Evolutionary conservation across 2,797 vertebrate genomes (phyloP).

Genomic region (Chrysocyon brachyurus): DNA sequence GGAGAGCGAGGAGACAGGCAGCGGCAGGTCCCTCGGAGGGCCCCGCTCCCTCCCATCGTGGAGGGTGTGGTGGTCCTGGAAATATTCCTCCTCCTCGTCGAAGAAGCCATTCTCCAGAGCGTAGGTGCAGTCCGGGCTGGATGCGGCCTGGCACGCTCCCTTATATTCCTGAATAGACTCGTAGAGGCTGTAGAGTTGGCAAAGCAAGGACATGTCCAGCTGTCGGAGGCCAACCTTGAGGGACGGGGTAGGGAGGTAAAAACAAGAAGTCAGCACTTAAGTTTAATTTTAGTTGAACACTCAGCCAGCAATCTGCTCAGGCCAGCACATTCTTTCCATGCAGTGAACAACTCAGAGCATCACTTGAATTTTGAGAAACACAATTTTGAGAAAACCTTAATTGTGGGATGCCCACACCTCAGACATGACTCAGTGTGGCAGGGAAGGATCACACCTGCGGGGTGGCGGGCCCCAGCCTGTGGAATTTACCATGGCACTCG

Average conservation of each 20-base stretch:
- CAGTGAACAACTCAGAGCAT: background rate
- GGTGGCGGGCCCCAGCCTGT: background rate
- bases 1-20: constrained; percentile 67
- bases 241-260: background rate
- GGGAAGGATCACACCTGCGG: background rate
- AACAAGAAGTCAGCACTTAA: constrained; percentile 54
- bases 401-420: constrained; percentile 12
- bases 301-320: background rate
- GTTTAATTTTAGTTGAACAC: background rate
- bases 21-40: constrained; percentile 65
- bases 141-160: constrained; percentile 96
- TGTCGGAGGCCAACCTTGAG: constrained; percentile 96
- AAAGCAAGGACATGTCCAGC: constrained; percentile 99
- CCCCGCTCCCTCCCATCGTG: constrained; percentile 60
- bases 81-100: constrained; percentile 97
- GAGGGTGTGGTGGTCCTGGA: constrained; percentile 87
- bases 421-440: background rate
- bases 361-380: background rate
- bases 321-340: background rate
- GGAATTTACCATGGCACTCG: background rate
- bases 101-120: constrained; percentile 97
- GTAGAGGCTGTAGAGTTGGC: constrained; percentile 98
- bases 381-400: background rate
- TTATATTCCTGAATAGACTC: constrained; percentile 99
- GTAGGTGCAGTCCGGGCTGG: constrained; percentile 92